Evolutionary conservation across 2,888 invertebrate species (phyloP).

Genomic region (Drosophila algonquin): DNA sequence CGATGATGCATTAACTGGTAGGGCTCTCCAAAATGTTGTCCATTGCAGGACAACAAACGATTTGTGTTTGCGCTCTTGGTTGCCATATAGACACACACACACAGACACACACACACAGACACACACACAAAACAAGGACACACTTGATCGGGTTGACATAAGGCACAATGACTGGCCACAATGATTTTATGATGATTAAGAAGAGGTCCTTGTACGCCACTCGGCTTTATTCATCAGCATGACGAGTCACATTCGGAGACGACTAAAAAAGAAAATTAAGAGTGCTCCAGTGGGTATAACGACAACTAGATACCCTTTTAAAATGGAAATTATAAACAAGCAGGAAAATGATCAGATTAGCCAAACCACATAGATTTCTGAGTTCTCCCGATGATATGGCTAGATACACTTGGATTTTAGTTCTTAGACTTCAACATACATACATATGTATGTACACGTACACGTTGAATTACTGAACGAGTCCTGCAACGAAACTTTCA

Average conservation of each 20-base stretch:
- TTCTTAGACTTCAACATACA: too few relatives aligned
- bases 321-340: too few relatives aligned
- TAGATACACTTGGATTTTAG: too few relatives aligned
- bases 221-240: conserved; percentile 44
- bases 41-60: conserved; percentile 22
- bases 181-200: conserved; percentile 44
- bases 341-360: too few relatives aligned
- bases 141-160: conserved; percentile 77
- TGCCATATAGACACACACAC: neutral
- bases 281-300: neutral
- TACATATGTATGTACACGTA: too few relatives aligned
- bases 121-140: conserved; percentile 54
- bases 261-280: neutral
- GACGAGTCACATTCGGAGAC: conserved; percentile 28
- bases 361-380: neutral
- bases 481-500: neutral
- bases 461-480: neutral
- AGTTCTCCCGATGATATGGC: too few relatives aligned
- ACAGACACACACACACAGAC: conserved; percentile 3
- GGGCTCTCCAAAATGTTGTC: conserved; percentile 2
- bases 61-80: conserved; percentile 24
- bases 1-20: neutral
- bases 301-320: neutral
- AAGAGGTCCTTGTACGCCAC: conserved; percentile 40
- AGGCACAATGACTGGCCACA: conserved; percentile 72